A percentile compares a stretch with the other conserved stretches of the same genome.
Evolutionary conservation across 2,888 invertebrate genomes (phyloP).

Genomic region (Cremastinae sp.): DNA sequence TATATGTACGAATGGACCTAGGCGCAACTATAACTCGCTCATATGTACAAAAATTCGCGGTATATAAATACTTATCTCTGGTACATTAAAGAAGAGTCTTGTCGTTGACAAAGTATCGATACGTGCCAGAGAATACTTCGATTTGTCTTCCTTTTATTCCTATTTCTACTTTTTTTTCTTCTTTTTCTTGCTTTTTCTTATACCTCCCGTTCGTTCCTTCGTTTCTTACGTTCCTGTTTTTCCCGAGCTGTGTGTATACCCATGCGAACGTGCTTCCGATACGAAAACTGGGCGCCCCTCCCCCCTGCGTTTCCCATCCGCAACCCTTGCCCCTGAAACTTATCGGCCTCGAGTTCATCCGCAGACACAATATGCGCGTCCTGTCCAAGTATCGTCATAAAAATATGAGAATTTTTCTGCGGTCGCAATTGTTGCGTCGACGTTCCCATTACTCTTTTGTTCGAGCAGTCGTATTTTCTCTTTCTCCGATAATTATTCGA

Average conservation of each 20-base stretch:
- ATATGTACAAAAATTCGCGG: constrained; percentile 8
- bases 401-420: background rate
- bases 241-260: constrained; percentile 24
- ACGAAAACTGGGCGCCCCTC: constrained; percentile 35
- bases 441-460: no score
- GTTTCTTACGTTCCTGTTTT: background rate
- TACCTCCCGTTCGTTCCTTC: constrained; percentile 7
- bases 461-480: no score
- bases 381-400: background rate
- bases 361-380: background rate
- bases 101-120: constrained; percentile 60
- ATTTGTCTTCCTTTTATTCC: constrained; percentile 6
- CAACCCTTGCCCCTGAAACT: constrained; percentile 13
- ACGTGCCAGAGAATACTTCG: constrained; percentile 47
- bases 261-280: constrained; percentile 41
- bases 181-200: constrained; percentile 14
- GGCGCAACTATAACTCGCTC: background rate
- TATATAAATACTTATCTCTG: constrained; percentile 59
- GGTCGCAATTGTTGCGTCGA: no score
- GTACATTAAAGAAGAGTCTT: constrained; percentile 46
- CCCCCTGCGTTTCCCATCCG: constrained; percentile 19
- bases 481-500: background rate
- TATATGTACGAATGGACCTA: constrained; percentile 1
- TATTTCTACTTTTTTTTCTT: constrained; percentile 1
- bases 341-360: constrained; percentile 7